These are phyloP conservation scores for Sphaeridia pumilis DNA, from an alignment of 2,888 invertebrate genomes.

Conservation along the genomic window DNA sequence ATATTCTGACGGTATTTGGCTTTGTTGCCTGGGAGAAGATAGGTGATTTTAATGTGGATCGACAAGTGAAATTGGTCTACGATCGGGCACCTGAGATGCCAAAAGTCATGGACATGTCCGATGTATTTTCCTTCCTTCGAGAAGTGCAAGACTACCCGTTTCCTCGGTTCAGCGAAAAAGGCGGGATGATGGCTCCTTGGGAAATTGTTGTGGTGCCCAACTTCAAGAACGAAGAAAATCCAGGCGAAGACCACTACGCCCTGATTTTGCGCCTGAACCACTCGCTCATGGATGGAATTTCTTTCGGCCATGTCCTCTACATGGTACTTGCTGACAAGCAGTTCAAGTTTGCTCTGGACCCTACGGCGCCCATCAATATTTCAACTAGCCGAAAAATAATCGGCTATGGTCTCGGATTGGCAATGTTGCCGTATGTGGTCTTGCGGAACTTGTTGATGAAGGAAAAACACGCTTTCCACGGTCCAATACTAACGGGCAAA, in stretches of 20 bases:
- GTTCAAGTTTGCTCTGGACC: constrained; percentile 32
- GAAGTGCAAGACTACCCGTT: constrained; percentile 26
- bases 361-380: constrained; percentile 19
- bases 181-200: constrained; percentile 22
- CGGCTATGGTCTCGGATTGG: constrained; percentile 19
- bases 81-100: constrained; percentile 3
- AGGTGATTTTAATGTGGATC: constrained; percentile 14
- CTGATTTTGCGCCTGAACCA: constrained; percentile 28
- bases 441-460: constrained; percentile 13
- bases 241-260: constrained; percentile 17
- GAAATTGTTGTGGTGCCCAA: constrained; percentile 27
- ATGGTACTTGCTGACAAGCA: constrained; percentile 27
- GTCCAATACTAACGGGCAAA: constrained; percentile 22
- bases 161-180: background rate
- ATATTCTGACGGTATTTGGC: constrained; percentile 18
- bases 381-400: constrained; percentile 8
- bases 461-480: constrained; percentile 18
- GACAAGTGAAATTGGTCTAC: constrained; percentile 20
- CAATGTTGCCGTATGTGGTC: constrained; percentile 20
- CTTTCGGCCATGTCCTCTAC: constrained; percentile 25
- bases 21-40: constrained; percentile 29
- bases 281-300: constrained; percentile 24
- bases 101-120: constrained; percentile 13
- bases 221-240: constrained; percentile 9
- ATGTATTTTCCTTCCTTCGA: constrained; percentile 22